phyloP scores from a whole-genome alignment of 2,797 vertebrate genomes.

The Ispidina lecontei region DNA sequence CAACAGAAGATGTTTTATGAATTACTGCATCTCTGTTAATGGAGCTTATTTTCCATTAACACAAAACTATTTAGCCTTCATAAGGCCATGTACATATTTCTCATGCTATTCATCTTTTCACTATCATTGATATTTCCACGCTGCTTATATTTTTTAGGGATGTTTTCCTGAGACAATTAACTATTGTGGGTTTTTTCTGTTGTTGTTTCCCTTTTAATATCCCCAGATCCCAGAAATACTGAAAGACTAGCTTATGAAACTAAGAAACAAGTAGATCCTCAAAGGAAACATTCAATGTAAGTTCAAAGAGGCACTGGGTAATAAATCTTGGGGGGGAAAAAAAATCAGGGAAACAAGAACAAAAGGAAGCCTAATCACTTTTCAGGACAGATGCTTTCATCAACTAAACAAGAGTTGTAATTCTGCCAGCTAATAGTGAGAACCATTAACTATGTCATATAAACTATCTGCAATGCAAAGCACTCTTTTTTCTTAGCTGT shows the following conservation, averaged over 20 bases:
- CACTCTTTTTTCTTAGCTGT: not conserved
- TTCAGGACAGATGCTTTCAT: slow-evolving; percentile 43
- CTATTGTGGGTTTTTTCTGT: not conserved
- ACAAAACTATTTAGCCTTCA: not conserved
- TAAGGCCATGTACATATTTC: not conserved
- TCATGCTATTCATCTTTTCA: not conserved
- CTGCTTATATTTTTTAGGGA: not conserved
- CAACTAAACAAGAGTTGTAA: slow-evolving; percentile 32
- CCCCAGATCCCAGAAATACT: not conserved
- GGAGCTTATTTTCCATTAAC: not conserved
- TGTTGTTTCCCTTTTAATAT: not conserved
- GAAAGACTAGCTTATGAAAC: not conserved
- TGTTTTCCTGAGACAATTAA: not conserved
- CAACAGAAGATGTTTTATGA: not conserved
- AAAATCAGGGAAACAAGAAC: slow-evolving; percentile 13
- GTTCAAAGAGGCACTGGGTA: slow-evolving; percentile 37
- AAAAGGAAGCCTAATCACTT: slow-evolving; percentile 51
- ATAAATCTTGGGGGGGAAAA: slow-evolving; percentile 23
- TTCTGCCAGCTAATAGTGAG: slow-evolving; percentile 38
- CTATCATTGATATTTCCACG: not conserved
- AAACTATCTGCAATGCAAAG: slow-evolving; percentile 27
- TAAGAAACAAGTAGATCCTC: slow-evolving; percentile 19
- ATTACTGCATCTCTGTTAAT: not conserved
- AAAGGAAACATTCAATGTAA: slow-evolving; percentile 32
- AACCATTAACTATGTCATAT: slow-evolving; percentile 16